These are phyloP conservation scores for Forficula auricularia DNA, from an alignment of 1,140 invertebrate genomes.

Conservation along the genomic window DNA sequence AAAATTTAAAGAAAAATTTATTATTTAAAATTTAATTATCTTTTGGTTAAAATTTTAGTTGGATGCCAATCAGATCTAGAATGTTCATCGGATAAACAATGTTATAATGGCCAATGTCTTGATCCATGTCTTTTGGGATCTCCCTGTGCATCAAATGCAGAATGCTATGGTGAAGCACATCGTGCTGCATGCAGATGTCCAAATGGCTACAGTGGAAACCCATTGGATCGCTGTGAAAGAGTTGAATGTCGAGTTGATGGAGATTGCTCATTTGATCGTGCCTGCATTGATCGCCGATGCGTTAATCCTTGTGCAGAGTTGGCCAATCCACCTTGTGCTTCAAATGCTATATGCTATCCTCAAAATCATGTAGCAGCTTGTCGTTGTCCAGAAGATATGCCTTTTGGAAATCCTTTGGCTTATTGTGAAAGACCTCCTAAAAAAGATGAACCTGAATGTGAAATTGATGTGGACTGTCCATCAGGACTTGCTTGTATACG, in stretches of 20 bases:
- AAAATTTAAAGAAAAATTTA: slow-evolving; percentile 1
- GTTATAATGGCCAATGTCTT: slow-evolving; percentile 62
- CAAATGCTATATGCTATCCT: slow-evolving; percentile 57
- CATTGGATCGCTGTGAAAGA: slow-evolving; percentile 56
- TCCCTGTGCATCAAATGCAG: slow-evolving; percentile 62
- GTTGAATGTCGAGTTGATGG: slow-evolving; percentile 58
- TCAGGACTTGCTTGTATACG: slow-evolving; percentile 62
- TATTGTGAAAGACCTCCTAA: slow-evolving; percentile 42
- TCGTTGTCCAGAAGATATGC: slow-evolving; percentile 52
- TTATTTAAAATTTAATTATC: slow-evolving; percentile 2
- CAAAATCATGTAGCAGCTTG: slow-evolving; percentile 58
- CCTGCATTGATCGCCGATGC: slow-evolving; percentile 52
- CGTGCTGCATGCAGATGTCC: slow-evolving; percentile 57
- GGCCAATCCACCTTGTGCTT: slow-evolving; percentile 45
- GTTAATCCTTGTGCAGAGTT: slow-evolving; percentile 50
- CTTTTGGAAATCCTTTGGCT: slow-evolving; percentile 56
- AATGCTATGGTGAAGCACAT: slow-evolving; percentile 62
- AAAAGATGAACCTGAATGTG: slow-evolving; percentile 47
- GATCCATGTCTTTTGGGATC: slow-evolving; percentile 59
- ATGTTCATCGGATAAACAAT: slow-evolving; percentile 56
- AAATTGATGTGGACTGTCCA: slow-evolving; percentile 58
- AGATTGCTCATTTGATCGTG: slow-evolving; percentile 51
- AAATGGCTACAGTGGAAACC: slow-evolving; percentile 52
- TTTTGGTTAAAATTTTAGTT: slow-evolving; percentile 38
- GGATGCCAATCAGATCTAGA: slow-evolving; percentile 65